These are phyloP conservation scores for Neolamprologus variostigma DNA, from an alignment of 2,113 vertebrate species.

Conservation along the genomic window DNA sequence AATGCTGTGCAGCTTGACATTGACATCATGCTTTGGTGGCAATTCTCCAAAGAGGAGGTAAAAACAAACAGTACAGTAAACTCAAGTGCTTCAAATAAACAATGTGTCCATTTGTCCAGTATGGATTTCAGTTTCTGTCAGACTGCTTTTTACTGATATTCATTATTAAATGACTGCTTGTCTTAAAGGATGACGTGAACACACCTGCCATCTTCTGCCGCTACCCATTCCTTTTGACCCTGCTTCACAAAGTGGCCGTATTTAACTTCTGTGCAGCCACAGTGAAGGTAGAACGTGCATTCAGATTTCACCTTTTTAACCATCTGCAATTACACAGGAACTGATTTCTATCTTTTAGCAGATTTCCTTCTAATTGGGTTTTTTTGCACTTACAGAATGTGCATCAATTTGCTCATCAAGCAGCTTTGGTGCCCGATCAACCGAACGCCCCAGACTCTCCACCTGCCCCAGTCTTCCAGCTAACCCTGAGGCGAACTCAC, in stretches of 20 bases:
- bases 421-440: accelerated
- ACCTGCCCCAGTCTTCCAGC: conserved; percentile 10
- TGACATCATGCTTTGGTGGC: conserved; percentile 10
- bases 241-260: conserved; percentile 24
- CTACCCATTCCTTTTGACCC: conserved; percentile 60
- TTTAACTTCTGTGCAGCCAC: not conserved
- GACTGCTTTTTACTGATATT: not conserved
- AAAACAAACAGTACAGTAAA: not conserved
- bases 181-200: conserved; percentile 15
- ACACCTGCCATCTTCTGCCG: conserved; percentile 55
- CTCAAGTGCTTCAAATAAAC: not conserved
- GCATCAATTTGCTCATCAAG: accelerated
- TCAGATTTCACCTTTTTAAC: not conserved
- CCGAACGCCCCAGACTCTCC: accelerated
- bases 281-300: conserved; percentile 27
- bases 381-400: conserved; percentile 5
- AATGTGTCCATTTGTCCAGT: not conserved
- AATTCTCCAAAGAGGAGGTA: conserved; percentile 12
- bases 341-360: not conserved
- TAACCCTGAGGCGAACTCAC: conserved; percentile 48
- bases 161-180: not conserved
- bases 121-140: not conserved
- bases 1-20: accelerated
- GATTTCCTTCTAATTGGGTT: not conserved
- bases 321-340: not conserved